Conservation (phyloP, 2,888 invertebrate genomes). For the Drosophila emarginata region DNA sequence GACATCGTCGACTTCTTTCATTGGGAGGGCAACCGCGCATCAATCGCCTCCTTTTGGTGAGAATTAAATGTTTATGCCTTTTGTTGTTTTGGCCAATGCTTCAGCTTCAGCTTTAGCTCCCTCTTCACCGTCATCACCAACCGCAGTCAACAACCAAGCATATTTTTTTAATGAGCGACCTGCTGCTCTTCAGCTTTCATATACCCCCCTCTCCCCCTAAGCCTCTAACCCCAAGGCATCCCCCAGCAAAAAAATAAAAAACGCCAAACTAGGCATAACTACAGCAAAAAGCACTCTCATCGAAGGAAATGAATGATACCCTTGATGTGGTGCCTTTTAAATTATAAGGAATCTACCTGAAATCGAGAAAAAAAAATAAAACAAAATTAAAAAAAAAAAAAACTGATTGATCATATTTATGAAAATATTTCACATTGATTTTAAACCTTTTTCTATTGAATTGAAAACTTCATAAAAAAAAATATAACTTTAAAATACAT, state of each 20-base stretch:
- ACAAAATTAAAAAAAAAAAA: neutral
- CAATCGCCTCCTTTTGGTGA: slow-evolving; percentile 69
- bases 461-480: neutral
- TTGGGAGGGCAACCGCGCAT: slow-evolving; percentile 48
- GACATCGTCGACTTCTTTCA: slow-evolving; percentile 27
- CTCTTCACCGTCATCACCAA: neutral
- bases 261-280: slow-evolving; percentile 31
- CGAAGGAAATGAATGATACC: slow-evolving; percentile 68
- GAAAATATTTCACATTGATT: neutral
- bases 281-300: slow-evolving; percentile 70
- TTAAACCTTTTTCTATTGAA: neutral
- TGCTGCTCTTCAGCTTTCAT: slow-evolving; percentile 33
- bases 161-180: slow-evolving; percentile 69
- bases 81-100: slow-evolving; percentile 41
- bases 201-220: slow-evolving; percentile 8
- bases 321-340: slow-evolving; percentile 22
- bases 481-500: no score
- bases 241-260: slow-evolving; percentile 12
- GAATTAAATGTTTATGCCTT: slow-evolving; percentile 69
- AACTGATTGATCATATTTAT: slow-evolving; percentile 2
- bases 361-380: neutral
- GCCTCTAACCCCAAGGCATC: neutral
- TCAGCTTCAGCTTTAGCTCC: neutral
- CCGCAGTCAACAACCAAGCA: slow-evolving; percentile 10
- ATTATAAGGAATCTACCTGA: slow-evolving; percentile 2